Percentiles rank a stretch among this genome's conserved stretches.
phyloP scores from a whole-genome alignment of 2,797 vertebrate species.

The Pterois miles region DNA sequence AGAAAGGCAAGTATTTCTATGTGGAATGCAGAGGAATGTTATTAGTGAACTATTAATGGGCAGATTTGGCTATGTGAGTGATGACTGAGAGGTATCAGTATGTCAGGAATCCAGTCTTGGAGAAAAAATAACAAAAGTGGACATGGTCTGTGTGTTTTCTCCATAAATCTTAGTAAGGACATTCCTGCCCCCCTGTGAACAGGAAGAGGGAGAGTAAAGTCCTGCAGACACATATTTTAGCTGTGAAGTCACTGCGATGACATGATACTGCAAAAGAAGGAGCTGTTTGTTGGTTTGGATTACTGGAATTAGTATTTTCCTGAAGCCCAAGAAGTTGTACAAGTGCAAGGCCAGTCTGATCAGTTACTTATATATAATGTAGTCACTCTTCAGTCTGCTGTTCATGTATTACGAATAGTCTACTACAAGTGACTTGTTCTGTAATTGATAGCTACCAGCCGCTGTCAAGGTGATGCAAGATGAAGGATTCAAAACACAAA shows the following conservation, averaged over 20 bases:
- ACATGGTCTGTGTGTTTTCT: slow-evolving; percentile 65
- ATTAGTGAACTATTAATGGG: slow-evolving; percentile 55
- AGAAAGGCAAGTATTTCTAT: slow-evolving; percentile 24
- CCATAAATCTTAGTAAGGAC: slow-evolving; percentile 52
- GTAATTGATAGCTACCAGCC: background rate
- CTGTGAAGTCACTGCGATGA: slow-evolving; percentile 60
- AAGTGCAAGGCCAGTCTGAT: background rate
- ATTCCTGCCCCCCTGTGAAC: slow-evolving; percentile 69
- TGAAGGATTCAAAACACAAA: slow-evolving; percentile 26
- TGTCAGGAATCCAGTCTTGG: slow-evolving; percentile 68
- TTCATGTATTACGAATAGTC: background rate
- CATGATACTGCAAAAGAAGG: slow-evolving; percentile 20
- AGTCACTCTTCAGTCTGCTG: background rate
- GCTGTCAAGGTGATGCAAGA: slow-evolving; percentile 48
- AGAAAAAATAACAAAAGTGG: slow-evolving; percentile 66
- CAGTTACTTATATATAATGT: background rate
- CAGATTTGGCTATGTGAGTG: slow-evolving; percentile 32
- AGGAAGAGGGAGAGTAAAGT: slow-evolving; percentile 56
- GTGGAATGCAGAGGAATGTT: slow-evolving; percentile 33
- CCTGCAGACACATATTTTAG: slow-evolving; percentile 55
- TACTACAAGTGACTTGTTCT: background rate
- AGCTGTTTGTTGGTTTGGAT: slow-evolving; percentile 18
- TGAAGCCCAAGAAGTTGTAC: background rate
- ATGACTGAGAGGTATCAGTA: slow-evolving; percentile 60
- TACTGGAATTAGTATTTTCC: background rate